Percentiles rank a stretch among this genome's conserved stretches.
Conservation (phyloP, 2,888 invertebrate species). For the Aethes cnicana region DNA sequence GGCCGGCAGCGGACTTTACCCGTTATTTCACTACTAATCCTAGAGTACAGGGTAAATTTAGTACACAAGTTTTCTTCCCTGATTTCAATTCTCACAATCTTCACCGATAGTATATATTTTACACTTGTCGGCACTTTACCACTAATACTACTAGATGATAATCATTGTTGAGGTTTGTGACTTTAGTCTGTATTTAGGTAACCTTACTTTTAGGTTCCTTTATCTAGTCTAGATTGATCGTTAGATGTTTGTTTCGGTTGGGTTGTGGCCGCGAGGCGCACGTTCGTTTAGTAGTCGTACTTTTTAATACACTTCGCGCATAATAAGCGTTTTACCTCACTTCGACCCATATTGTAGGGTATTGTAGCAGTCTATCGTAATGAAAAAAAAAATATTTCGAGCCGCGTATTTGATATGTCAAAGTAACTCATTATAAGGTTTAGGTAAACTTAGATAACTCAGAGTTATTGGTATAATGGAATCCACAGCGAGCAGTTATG, state of each 20-base stretch:
- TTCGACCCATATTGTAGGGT: conserved; percentile 75
- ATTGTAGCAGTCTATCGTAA: conserved; percentile 70
- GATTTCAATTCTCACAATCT: conserved; percentile 73
- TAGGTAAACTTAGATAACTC: conserved; percentile 78
- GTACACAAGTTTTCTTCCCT: conserved; percentile 70
- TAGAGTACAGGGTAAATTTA: conserved; percentile 82
- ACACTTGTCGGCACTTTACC: conserved; percentile 74
- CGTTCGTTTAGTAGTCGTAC: conserved; percentile 46
- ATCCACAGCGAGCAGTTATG: conserved; percentile 78
- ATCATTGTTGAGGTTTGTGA: conserved; percentile 74
- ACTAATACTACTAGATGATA: conserved; percentile 63
- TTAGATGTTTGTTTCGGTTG: conserved; percentile 53
- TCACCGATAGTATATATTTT: conserved; percentile 72
- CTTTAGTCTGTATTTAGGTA: conserved; percentile 66
- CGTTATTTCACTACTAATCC: conserved; percentile 74
- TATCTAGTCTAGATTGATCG: conserved; percentile 63
- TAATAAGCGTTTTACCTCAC: conserved; percentile 58
- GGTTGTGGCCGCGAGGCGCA: conserved; percentile 40
- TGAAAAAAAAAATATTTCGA: conserved; percentile 78
- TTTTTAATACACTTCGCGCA: conserved; percentile 49
- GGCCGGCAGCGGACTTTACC: conserved; percentile 50
- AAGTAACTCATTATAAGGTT: conserved; percentile 80
- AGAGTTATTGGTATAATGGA: conserved; percentile 69
- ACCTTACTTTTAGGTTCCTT: conserved; percentile 56
- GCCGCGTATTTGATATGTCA: conserved; percentile 82